Conservation (phyloP, 2,888 invertebrate genomes). For the Zeuzera pyrina region DNA sequence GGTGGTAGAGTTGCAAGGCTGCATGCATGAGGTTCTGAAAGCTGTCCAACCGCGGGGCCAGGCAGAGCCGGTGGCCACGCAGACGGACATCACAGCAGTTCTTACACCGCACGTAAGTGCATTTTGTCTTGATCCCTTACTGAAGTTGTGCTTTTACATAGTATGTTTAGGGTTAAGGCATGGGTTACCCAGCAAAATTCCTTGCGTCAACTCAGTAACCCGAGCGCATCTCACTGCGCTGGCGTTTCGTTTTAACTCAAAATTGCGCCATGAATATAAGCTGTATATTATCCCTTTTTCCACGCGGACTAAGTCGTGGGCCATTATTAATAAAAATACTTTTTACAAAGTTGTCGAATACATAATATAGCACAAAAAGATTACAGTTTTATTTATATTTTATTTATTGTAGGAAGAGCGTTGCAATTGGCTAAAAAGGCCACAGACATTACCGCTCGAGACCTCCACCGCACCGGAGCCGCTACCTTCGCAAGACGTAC, state of each 20-base stretch:
- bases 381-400: background rate
- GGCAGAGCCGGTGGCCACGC: constrained; percentile 75
- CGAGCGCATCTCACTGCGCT: too few species aligned
- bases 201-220: too few species aligned
- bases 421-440: constrained; percentile 47
- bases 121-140: background rate
- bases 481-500: constrained; percentile 1
- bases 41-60: constrained; percentile 59
- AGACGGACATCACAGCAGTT: constrained; percentile 86
- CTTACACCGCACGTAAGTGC: constrained; percentile 79
- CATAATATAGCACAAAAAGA: too few species aligned
- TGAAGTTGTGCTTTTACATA: background rate
- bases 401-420: constrained; percentile 44
- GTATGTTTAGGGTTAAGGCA: too few species aligned
- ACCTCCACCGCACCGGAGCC: constrained; percentile 18
- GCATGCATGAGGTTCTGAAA: constrained; percentile 84
- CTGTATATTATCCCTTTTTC: too few species aligned
- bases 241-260: too few species aligned
- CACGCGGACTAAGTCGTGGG: too few species aligned
- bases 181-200: too few species aligned
- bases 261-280: too few species aligned
- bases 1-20: constrained; percentile 85
- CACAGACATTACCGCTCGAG: constrained; percentile 45
- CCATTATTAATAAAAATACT: too few species aligned
- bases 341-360: too few species aligned